A percentile compares a stretch with the other conserved stretches of the same genome.
Evolutionary conservation across 1,140 invertebrate species (phyloP).

Genomic region (Apocrypta bakeri): DNA sequence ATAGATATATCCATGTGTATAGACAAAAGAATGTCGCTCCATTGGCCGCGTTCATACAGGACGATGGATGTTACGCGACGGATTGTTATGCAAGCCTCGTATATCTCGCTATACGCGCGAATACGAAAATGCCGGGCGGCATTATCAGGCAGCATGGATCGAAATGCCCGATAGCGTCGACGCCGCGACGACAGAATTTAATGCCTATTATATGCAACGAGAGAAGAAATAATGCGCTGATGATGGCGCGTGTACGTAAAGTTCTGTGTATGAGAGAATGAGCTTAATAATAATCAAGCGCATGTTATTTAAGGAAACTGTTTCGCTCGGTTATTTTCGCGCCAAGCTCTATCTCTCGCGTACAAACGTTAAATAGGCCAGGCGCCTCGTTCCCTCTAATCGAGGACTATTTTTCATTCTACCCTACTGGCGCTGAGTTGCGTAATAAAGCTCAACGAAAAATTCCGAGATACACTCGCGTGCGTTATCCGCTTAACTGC

Average conservation of each 20-base stretch:
- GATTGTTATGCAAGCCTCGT: constrained; percentile 24
- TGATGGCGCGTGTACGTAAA: not conserved
- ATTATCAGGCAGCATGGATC: constrained; percentile 13
- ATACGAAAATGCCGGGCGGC: constrained; percentile 20
- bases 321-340: not conserved
- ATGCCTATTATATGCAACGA: not conserved
- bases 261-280: too few relatives aligned
- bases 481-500: not conserved
- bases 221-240: not conserved
- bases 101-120: not conserved
- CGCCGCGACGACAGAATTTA: not conserved
- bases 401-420: not conserved
- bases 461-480: not conserved
- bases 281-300: constrained; percentile 43
- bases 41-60: constrained; percentile 27
- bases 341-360: too few relatives aligned
- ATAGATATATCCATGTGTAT: not conserved
- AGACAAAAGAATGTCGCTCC: constrained; percentile 30
- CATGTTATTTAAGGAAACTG: constrained; percentile 38
- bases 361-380: not conserved
- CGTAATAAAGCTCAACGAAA: not conserved
- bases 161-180: not conserved
- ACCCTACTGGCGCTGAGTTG: not conserved
- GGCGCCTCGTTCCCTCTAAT: not conserved
- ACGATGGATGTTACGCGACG: not conserved